Evolutionary conservation across 2,888 invertebrate genomes (phyloP), one percentile per base, ranked within the genome.

Genomic region (Hesperia comma): DNA sequence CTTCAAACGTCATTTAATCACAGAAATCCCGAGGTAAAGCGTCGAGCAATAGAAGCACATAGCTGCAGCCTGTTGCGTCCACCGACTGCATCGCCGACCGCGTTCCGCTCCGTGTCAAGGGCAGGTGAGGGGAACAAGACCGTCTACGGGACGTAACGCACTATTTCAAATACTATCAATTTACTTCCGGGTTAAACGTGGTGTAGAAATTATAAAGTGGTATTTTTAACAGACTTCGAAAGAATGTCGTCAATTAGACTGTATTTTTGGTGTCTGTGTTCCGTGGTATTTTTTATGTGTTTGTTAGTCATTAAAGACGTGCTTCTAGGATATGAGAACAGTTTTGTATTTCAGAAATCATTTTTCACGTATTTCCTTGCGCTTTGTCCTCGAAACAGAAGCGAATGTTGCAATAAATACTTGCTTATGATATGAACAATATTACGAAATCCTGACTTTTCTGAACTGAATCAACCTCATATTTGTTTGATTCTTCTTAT

Each of bases 301-400:
- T n/a, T n/a, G n/a, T 40, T 21, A 61, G 6, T 33, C 19, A 53
- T 37, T 17, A 37, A 56, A 46, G 54, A 43, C 54, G 55, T 57
- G 57, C 37, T 63, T 15, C 56, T 21, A 4, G 33, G 21, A 49
- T 7, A n/a, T 14, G 37, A 19, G 15, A 46, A 55, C 32, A 43
- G 17, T 54, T 21, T 53, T 41, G 14, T 32, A 17, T 46, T 33
- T 33, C 8, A 33, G 43, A 43, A 63, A 21, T 10, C n/a, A 62
- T 19, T 46, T 63, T 56, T 56, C 63, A 63, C 56, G 63, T 63
- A 55, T 46, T 49, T 7, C 14, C 37, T 17, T 37, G 12, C 17
- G n/a, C 46, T 56, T 46, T 43, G 46, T 46, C 63, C 56, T 43
- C 6, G 32, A 2, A 46, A 56, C 46, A 37, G 63, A 43, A 62